Percentiles rank a stretch among this genome's conserved stretches.
Evolutionary conservation across 1,140 invertebrate genomes (phyloP).

Genomic region (Papilio polytes): DNA sequence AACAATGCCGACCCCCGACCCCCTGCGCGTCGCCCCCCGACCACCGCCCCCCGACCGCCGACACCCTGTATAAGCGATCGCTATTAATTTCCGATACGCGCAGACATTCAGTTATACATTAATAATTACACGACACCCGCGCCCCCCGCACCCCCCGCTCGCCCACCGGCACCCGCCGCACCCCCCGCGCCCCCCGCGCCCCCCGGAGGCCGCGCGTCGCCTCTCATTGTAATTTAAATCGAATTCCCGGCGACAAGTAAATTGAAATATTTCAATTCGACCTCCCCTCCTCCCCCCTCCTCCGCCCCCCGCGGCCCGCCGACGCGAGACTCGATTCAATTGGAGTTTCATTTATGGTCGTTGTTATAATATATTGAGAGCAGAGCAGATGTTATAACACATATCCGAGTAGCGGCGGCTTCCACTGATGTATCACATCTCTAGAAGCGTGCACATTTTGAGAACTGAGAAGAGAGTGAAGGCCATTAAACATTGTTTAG

Average conservation of each 20-base stretch:
- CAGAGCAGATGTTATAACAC: background rate
- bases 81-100: conserved; percentile 56
- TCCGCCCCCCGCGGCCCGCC: conserved; percentile 60
- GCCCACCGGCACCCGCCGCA: conserved; percentile 32
- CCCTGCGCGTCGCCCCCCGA: conserved; percentile 43
- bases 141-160: conserved; percentile 37
- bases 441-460: background rate
- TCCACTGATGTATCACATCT: background rate
- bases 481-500: no score
- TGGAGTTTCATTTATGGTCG: conserved; percentile 55
- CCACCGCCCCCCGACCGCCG: conserved; percentile 28
- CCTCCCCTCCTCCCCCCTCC: conserved; percentile 60
- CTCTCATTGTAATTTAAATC: conserved; percentile 80
- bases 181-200: conserved; percentile 39
- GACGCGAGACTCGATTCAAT: conserved; percentile 56
- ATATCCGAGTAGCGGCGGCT: background rate
- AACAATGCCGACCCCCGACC: conserved; percentile 8
- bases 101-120: conserved; percentile 72
- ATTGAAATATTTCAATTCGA: conserved; percentile 81
- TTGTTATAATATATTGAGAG: conserved; percentile 12
- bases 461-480: no score
- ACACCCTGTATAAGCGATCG: conserved; percentile 50
- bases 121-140: conserved; percentile 59
- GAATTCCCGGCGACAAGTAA: conserved; percentile 74
- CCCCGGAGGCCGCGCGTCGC: conserved; percentile 38